These are phyloP conservation scores for Arrhopalites spinosus DNA, from an alignment of 2,888 invertebrate species.

Conservation along the genomic window DNA sequence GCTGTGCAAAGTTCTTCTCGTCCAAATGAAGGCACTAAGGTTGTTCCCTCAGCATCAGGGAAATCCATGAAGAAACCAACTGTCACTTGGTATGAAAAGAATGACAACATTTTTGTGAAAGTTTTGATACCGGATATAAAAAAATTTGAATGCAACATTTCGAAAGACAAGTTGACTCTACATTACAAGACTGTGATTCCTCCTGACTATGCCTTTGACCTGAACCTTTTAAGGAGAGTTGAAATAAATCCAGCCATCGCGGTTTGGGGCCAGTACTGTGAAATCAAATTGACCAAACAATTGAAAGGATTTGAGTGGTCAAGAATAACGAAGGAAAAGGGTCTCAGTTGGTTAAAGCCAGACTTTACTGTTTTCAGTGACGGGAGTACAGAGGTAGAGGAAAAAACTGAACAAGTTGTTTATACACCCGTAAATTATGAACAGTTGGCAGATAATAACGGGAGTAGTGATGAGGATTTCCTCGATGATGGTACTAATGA, in stretches of 20 bases:
- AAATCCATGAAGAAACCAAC: not conserved
- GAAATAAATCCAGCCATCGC: not conserved
- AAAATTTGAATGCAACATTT: constrained; percentile 1
- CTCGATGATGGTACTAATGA: not conserved
- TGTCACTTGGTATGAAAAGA: constrained; percentile 25
- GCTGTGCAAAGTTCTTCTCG: not conserved
- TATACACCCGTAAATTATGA: not conserved
- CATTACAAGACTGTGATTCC: constrained; percentile 16
- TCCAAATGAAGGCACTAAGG: not conserved
- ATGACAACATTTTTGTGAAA: constrained; percentile 9
- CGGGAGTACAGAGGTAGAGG: constrained; percentile 2
- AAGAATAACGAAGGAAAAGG: not conserved
- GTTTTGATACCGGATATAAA: constrained; percentile 17
- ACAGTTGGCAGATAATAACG: not conserved
- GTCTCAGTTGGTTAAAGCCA: constrained; percentile 23
- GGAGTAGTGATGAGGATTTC: constrained; percentile 17
- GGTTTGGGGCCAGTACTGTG: constrained; percentile 23
- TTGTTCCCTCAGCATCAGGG: not conserved
- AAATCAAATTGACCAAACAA: constrained; percentile 25
- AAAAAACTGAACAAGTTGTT: not conserved
- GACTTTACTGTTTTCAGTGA: constrained; percentile 12
- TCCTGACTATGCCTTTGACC: constrained; percentile 18
- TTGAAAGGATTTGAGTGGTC: constrained; percentile 9
- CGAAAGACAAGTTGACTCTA: not conserved
- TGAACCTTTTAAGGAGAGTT: constrained; percentile 24